These are phyloP conservation scores for Umimayanthus chanpuru DNA, from an alignment of 92 coral and sea anemone genomes.

Conservation along the genomic window DNA sequence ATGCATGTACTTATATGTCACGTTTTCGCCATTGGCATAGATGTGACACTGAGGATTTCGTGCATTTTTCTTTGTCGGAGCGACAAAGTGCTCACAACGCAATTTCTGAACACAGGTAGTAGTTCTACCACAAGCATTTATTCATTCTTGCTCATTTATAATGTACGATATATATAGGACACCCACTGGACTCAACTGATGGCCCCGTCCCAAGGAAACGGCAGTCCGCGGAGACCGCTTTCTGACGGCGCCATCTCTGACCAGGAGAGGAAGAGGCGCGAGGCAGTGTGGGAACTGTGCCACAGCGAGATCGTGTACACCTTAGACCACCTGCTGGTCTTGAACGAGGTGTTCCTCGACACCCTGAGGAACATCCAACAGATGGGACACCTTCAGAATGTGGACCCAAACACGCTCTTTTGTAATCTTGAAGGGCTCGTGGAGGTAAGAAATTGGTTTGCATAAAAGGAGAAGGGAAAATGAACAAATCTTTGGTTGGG, in stretches of 20 bases:
- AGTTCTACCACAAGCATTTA: neutral
- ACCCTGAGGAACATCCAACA: slow-evolving; percentile 84
- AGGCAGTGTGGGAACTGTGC: slow-evolving; percentile 97
- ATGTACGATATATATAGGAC: slow-evolving; percentile 54
- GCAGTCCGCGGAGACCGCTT: slow-evolving; percentile 69
- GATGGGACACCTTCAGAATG: slow-evolving; percentile 75
- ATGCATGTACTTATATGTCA: no score
- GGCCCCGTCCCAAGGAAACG: slow-evolving; percentile 57
- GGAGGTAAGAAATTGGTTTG: slow-evolving; percentile 60
- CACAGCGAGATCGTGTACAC: slow-evolving; percentile 97
- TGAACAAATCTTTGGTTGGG: no score
- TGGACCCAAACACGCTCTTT: slow-evolving; percentile 79
- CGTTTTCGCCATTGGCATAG: neutral
- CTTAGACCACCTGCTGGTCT: slow-evolving; percentile 86
- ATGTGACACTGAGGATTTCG: neutral
- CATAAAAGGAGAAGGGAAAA: no score
- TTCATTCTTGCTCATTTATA: neutral
- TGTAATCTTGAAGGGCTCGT: slow-evolving; percentile 88
- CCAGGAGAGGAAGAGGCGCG: slow-evolving; percentile 95
- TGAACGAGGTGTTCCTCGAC: slow-evolving; percentile 93
- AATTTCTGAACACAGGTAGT: no score
- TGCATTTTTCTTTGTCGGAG: neutral
- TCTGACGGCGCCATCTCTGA: slow-evolving; percentile 81
- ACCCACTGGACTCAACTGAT: slow-evolving; percentile 96
- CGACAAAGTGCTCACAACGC: neutral